These are phyloP conservation scores for Ochropleura leucogaster DNA, from an alignment of 2,888 invertebrate genomes.

Conservation along the genomic window DNA sequence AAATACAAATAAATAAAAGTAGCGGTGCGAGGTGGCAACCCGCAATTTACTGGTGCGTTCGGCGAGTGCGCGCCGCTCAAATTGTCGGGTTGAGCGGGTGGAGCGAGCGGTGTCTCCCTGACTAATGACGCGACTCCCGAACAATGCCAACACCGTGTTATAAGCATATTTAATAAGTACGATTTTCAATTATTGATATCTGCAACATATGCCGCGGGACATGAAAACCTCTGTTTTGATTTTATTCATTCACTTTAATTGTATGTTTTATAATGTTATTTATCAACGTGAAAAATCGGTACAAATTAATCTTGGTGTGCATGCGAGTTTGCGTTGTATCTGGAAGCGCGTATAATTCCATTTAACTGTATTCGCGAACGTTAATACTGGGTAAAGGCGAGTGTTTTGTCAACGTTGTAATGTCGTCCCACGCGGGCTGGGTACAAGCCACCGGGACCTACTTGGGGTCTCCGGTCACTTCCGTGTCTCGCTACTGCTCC, in stretches of 20 bases:
- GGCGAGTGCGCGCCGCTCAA: conserved; percentile 78
- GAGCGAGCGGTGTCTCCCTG: conserved; percentile 79
- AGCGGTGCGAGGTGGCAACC: conserved; percentile 86
- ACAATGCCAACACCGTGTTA: conserved; percentile 79
- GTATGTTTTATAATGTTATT: conserved; percentile 60
- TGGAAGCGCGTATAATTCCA: conserved; percentile 52
- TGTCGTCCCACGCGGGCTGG: conserved; percentile 81
- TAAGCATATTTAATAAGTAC: conserved; percentile 83
- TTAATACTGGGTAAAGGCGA: conserved; percentile 69
- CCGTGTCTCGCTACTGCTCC: conserved; percentile 73
- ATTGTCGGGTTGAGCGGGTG: conserved; percentile 82
- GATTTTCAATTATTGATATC: conserved; percentile 83
- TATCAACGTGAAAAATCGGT: conserved; percentile 56
- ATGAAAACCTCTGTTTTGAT: conserved; percentile 56
- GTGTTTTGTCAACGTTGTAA: conserved; percentile 79
- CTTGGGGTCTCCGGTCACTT: conserved; percentile 73
- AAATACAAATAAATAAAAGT: conserved; percentile 90
- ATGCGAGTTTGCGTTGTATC: conserved; percentile 47
- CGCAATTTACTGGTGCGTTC: conserved; percentile 85
- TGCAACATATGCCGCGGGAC: conserved; percentile 80
- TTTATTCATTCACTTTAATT: conserved; percentile 58
- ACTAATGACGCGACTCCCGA: conserved; percentile 86
- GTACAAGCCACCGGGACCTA: conserved; percentile 78
- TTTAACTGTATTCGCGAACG: conserved; percentile 71
- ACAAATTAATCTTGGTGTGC: conserved; percentile 48